Evolutionary conservation across 2,888 invertebrate genomes (phyloP), one percentile per base, ranked within the genome.

Genomic region (Lepidocyrtoides sp.): DNA sequence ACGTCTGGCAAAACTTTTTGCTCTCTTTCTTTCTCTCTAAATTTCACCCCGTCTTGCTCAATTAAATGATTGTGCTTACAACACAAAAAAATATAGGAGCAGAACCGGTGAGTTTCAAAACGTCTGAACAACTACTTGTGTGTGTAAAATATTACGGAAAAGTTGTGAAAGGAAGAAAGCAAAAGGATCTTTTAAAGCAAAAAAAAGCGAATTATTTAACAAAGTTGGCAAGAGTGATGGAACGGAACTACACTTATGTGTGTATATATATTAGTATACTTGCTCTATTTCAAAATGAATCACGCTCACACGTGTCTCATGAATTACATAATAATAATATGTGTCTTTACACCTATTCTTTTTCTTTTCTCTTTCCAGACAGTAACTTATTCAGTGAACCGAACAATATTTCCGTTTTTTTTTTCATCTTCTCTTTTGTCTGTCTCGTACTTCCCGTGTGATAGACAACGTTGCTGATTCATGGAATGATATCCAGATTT

Each of bases 401-500:
- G 20, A 20, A 69, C 69, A 69, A 41, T 69, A 69, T 41, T 69
- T 20, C 69, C 8, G 17, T 41, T 69, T 69, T 69, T 41, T 41
- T 20, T n/a, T n/a, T n/a, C 69, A 41, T 41, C 23, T 60, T 14
- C 41, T 41, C 7, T 66, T n/a, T 14, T 7, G 29, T 32, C 29
- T 32, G 1, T 32, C 3, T 66, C n/a, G 1, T 12, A 32, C n/a
- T 29, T n/a, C n/a, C 51, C 29, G 41, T 20, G 8, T 20, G 41
- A 2, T 41, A 1, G 69, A 41, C n/a, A 82, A 82, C 82, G n/a
- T n/a, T n/a, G n/a, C n/a, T n/a, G n/a, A n/a, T n/a, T 60, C 41
- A 32, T 41, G 44, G 82, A 82, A 41, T 82, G 63, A 54, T 82
- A 82, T 82, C 82, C 60, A 63, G 60, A 63, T 82, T 82, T 77